phyloP scores from a whole-genome alignment of 2,113 vertebrate genomes.

The Sterna hirundo region DNA sequence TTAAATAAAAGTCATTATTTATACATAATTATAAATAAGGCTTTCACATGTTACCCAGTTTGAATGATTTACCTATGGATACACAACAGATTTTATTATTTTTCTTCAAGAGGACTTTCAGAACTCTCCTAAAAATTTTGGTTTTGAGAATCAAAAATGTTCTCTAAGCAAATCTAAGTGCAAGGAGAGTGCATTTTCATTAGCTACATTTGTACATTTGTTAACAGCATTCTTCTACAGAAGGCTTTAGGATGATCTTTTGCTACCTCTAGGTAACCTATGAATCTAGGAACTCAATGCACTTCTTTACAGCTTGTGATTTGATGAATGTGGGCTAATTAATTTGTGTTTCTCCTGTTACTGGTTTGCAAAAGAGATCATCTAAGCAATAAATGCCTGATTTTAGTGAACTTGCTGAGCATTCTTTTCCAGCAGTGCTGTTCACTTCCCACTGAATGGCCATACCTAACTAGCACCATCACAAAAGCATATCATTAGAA shows the following conservation, averaged over 20 bases:
- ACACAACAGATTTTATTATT: not conserved
- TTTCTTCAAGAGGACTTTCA: not conserved
- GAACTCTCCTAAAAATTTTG: not conserved
- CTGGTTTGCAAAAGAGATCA: not conserved
- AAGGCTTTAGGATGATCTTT: not conserved
- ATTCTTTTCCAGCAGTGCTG: not conserved
- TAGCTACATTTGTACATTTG: not conserved
- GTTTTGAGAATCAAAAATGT: not conserved
- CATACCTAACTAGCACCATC: not conserved
- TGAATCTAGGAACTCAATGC: not conserved
- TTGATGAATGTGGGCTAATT: not conserved
- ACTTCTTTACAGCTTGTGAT: not conserved
- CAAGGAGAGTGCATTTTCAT: not conserved
- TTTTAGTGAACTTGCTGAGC: not conserved
- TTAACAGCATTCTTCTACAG: not conserved
- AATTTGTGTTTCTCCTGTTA: not conserved
- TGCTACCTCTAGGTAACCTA: not conserved
- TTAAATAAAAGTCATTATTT: not conserved
- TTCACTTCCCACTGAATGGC: not conserved
- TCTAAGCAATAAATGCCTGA: not conserved
- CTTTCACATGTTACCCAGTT: not conserved
- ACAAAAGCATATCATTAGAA: not conserved
- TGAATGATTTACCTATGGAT: not conserved
- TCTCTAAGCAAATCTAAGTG: not conserved
- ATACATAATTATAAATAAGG: not conserved